Conservation (phyloP, 2,888 invertebrate species). For the Exephanes ischioxanthus region DNA sequence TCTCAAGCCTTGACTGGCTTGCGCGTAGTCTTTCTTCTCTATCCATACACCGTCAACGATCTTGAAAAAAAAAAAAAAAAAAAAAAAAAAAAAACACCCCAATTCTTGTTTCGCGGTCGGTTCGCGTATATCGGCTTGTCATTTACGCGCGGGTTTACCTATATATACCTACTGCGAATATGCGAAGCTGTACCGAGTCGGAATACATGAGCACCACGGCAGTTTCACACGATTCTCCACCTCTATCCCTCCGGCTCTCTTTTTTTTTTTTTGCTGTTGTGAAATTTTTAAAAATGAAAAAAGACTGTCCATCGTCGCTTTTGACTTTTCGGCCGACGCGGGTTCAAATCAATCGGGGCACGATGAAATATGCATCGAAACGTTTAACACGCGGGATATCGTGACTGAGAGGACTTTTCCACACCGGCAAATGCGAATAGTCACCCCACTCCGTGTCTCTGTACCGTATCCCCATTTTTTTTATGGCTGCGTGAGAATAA, state of each 20-base stretch:
- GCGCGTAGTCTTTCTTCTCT: neutral
- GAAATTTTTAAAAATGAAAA: neutral
- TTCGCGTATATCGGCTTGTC: constrained; percentile 33
- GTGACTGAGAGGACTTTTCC: neutral
- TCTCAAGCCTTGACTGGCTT: neutral
- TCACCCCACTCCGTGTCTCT: neutral
- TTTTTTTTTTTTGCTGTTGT: neutral
- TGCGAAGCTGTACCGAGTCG: neutral
- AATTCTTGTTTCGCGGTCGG: constrained; percentile 9
- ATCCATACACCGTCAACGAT: neutral
- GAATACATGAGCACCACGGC: neutral
- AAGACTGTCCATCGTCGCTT: constrained; percentile 1
- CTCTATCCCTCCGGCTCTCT: neutral
- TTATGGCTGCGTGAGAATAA: constrained; percentile 9
- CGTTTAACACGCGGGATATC: constrained; percentile 12
- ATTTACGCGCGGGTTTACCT: neutral
- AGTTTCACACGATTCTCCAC: neutral
- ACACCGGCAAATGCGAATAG: neutral
- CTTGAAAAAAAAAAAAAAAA: constrained; percentile 15
- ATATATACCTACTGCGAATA: neutral
- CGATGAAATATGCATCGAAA: constrained; percentile 51
- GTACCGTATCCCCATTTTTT: neutral
- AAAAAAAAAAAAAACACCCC: neutral
- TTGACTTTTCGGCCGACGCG: constrained; percentile 40
- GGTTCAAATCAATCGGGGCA: constrained; percentile 31